Base-by-base conservation (phyloP, 2,888 invertebrate species). In the Diadromus collaris region DNA sequence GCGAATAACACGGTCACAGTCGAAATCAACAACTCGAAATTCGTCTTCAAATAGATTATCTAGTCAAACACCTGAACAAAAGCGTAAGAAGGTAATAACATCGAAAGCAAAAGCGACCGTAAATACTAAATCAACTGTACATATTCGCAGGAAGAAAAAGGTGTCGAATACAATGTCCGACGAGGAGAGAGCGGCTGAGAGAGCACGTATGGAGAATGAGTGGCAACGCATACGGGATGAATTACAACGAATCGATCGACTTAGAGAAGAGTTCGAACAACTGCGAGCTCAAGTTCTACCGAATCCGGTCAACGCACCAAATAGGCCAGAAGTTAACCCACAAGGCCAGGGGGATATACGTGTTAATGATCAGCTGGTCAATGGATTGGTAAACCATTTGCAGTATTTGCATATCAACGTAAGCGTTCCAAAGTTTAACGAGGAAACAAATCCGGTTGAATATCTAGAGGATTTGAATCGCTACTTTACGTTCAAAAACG, bases 401-500 rank as follows among this genome's bases (percentile, higher is more conserved):
- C 79, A 61, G 5, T 58, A 76, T 41, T 44, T 70, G 2, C 70
- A 71, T 44, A 71, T 79, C 16, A 74, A 79, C 54, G 54, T 68
- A 1, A 79, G 29, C 21, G 41, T 67, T 21, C 75, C 75, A 21
- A 70, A 70, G 27, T 79, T 79, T 61, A 32, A 27, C 10, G 75
- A 79, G 3, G 56, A 63, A 21, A 34, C 29, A 13, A 74, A 70
- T 70, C 74, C 78, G 6, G 1, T 58, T 6, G 75, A 78, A 51
- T 78, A 64, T 65, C 6, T 74, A 13, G 70, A 75, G 19, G 69
- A 78, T 51, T 6, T 78, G 4, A 34, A 71, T 9, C 51, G 48
- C 6, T 79, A 79, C 63, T 64, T 79, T 46, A 24, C 10, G 13
- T 54, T 79, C 7, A 76, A 79, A 56, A 76, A 72, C 21, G 65